Evolutionary conservation across 2,888 invertebrate species (phyloP), one percentile per base, ranked within the genome.

Genomic region (Drosophila niveifrons): DNA sequence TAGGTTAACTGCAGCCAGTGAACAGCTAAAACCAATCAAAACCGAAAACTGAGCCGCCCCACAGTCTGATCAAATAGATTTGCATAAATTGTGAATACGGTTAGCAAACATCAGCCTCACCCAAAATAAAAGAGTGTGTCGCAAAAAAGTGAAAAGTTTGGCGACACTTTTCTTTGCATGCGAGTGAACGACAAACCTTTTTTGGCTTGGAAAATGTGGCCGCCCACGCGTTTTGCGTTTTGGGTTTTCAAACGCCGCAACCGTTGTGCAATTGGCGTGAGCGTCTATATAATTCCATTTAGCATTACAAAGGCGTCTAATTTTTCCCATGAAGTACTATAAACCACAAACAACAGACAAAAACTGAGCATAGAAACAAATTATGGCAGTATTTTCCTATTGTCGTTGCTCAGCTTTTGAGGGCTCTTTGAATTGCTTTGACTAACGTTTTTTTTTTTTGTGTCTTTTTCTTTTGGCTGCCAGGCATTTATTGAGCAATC

Each of bases 251-350:
- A 59, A 18, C 44, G 23, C 41, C 23, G 23, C 36, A 18, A 53
- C 39, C 62, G 64, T 84, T 87, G 79, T 79, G 89, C 89, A 85
- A 89, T 89, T 87, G 87, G 87, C 84, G 84, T 87, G 87, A 88
- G 89, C 80, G 86, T 78, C 79, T 79, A 72, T 81, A 83, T 86
- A 80, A 88, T 86, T 81, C 76, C 81, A 71, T 83, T 85, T 87
- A 79, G 88, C 73, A 72, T 64, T 65, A 74, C 66, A 78, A 82
- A 83, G 80, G 78, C 80, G 79, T 79, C 59, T 69, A 68, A 76
- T 73, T 85, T 83, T 85, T 85, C 89, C 85, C 85, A 85, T 87
- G 74, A 57, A 61, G 52, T 61, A 53, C 36, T 23, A 23, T 23
- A 11, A 56, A 18, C 11, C 11, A 36, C n/a, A 36, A 31, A 36